These are phyloP conservation scores for Lymantria dispar DNA, from an alignment of 2,888 invertebrate species.

Conservation along the genomic window DNA sequence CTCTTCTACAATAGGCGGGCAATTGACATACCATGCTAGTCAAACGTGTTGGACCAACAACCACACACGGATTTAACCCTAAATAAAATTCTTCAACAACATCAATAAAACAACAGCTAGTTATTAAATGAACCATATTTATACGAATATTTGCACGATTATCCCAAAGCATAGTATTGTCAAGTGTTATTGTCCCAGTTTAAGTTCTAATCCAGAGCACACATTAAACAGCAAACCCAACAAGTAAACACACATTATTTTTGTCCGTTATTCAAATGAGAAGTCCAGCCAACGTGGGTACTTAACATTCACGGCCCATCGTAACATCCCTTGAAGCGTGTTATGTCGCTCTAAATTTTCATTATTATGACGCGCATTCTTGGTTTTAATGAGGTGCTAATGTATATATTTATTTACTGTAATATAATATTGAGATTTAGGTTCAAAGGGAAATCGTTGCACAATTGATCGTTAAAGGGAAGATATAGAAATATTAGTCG, in stretches of 20 bases:
- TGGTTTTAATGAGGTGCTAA: constrained; percentile 11
- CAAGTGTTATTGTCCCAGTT: neutral
- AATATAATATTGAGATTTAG: neutral
- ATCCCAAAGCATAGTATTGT: neutral
- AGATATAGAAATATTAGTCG: no score
- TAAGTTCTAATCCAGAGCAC: constrained; percentile 17
- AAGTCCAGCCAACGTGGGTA: constrained; percentile 9
- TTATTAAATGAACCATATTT: neutral
- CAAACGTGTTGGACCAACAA: no score
- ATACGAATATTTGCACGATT: neutral
- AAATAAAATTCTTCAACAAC: neutral
- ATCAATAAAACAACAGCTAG: neutral
- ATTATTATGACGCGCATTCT: constrained; percentile 12
- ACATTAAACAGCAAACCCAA: constrained; percentile 13
- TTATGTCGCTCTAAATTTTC: constrained; percentile 13
- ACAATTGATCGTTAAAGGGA: neutral
- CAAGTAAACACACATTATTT: constrained; percentile 24
- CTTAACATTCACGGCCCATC: constrained; percentile 23
- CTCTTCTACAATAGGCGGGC: no score
- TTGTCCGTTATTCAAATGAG: constrained; percentile 24
- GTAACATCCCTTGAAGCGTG: constrained; percentile 9
- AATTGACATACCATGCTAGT: no score
- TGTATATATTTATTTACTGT: constrained; percentile 4
- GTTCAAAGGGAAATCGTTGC: neutral
- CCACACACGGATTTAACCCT: no score